Evolutionary conservation across 2,888 invertebrate genomes (phyloP).

Genomic region (Pocota personata): DNA sequence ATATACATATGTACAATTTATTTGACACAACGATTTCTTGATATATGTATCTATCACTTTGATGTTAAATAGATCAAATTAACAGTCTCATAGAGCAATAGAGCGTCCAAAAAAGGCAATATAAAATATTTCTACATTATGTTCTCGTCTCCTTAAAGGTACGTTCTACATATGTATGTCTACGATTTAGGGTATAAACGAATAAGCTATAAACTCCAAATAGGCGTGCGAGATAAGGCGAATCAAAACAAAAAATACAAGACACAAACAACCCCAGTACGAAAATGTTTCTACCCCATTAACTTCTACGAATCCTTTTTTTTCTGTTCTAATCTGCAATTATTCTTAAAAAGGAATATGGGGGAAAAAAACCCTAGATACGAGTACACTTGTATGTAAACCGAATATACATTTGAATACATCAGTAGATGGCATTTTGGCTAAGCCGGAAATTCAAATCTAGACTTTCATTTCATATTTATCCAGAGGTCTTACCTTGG

Average conservation of each 20-base stretch:
- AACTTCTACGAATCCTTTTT: neutral
- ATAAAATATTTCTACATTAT: neutral
- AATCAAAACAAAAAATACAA: neutral
- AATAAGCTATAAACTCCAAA: neutral
- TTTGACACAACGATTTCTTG: too few relatives aligned
- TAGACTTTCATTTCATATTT: slow-evolving; percentile 2
- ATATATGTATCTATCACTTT: too few relatives aligned
- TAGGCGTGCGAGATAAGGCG: neutral
- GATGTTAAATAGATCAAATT: neutral
- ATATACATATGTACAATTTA: too few relatives aligned
- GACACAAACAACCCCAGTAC: neutral
- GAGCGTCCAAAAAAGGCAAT: neutral
- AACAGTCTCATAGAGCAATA: neutral
- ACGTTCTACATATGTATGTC: neutral
- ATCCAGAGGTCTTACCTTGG: slow-evolving; percentile 87
- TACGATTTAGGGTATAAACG: neutral
- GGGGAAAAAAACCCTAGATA: neutral
- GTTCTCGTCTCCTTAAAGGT: neutral
- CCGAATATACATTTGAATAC: neutral
- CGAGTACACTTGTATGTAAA: neutral
- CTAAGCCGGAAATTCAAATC: neutral
- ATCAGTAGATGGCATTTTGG: neutral
- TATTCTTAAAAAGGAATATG: neutral
- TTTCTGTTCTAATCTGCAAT: too few relatives aligned
- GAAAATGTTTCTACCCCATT: neutral